Base-by-base conservation (phyloP, 1,140 invertebrate genomes). In the Stegodyphus dumicola region DNA sequence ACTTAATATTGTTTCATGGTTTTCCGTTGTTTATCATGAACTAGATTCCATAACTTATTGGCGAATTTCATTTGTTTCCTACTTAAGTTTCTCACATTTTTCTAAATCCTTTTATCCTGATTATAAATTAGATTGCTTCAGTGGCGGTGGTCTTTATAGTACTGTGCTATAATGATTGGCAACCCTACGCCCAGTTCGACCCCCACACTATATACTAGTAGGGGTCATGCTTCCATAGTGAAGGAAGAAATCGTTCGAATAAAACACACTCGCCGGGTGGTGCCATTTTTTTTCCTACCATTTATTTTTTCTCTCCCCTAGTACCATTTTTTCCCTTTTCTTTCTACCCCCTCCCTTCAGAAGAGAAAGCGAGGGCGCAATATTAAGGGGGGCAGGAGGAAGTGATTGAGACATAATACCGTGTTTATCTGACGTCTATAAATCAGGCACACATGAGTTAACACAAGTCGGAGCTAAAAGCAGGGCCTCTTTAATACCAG, bases 341-440 rank as follows among this genome's bases (percentile, higher is more conserved):
- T 85, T 67, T 85, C 69, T 77, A 56, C 7, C 52, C 64, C 18
- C 60, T 51, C 11, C 73, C 18, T 17, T 48, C 52, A 48, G 18
- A 71, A 18, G 33, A 74, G 33, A 54, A 81, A 64, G 78, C n/a
- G 67, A 71, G 18, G 78, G 56, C 13, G 65, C 60, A 64, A 74
- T 83, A 83, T 83, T 83, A 85, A 66, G 56, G 17, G 71, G 70
- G 33, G 73, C 52, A 17, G 51, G 13, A 77, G 73, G 81, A 85
- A 85, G 65, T 85, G 81, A 85, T 85, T 85, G 81, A 85, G 81
- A 85, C 81, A 85, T 85, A 85, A 85, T 85, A 85, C 81, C 71
- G 81, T 85, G 81, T 85, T 85, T 85, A 85, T 85, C 81, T 85
- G 81, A 85, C 81, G 81, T 69, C 81, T 85, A 85, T 85, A 85